Base-by-base conservation (phyloP, 2,797 vertebrate genomes). In the Orientallactaga sibirica region DNA sequence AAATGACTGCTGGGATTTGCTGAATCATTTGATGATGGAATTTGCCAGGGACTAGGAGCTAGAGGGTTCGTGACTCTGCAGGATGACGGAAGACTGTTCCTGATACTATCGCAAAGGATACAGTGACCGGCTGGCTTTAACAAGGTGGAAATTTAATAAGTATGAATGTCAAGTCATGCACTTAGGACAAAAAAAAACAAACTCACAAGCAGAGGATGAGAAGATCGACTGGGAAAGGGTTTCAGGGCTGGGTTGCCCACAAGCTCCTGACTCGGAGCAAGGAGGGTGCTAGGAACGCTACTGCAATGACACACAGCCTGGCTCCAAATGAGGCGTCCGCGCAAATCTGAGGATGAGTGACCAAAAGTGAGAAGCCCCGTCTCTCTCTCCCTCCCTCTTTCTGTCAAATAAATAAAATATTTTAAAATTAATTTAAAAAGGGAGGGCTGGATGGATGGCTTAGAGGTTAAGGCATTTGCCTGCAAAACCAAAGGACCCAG, bases 61-160 rank as follows among this genome's bases (percentile, higher is more conserved):
- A 84, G 81, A 92, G 93, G 37, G 64, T 93, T 25, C 68, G 18
- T 66, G 88, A 85, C 75, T 61, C 67, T 78, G 88, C 94, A 95
- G 93, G 78, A 93, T 89, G 90, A 86, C 6, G 62, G 73, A 43
- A 91, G 90, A 81, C 88, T 96, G 85, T 80, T 91, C 77, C 74
- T 93, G 77, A 95, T 94, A 94, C 85, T 84, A 95, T 95, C 93
- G 83, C 67, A 88, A 92, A 93, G 94, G 94, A 94, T 91, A 95
- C 81, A 73, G 95, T 93, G 90, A 94, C 85, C 0, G 1, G 87
- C 92, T 95, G 92, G 94, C 74, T 92, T 94, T 83, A 97, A 95
- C 68, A 77, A 97, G 81, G 94, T 92, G 19, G 84, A 96, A 97
- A 95, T 84, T 96, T 92, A 97, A 95, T 95, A 97, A 95, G 94